Conservation (phyloP, 2,113 vertebrate genomes). For the Elanus axillaris region DNA sequence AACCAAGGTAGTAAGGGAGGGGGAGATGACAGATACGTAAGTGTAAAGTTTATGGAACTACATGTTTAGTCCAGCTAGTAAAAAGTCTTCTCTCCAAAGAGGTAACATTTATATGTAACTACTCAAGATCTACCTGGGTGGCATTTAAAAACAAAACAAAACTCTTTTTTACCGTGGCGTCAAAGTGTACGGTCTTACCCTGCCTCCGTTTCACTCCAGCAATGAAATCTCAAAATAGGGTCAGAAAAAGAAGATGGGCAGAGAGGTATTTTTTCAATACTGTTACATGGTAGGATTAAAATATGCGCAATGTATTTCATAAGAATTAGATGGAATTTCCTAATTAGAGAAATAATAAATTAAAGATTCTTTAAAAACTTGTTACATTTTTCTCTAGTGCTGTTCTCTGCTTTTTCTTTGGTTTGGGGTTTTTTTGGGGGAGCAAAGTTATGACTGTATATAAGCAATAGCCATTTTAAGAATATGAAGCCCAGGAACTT, state of each 20-base stretch:
- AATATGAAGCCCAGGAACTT: neutral
- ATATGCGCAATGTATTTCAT: neutral
- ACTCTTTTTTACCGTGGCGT: neutral
- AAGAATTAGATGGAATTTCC: neutral
- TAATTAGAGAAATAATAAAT: neutral
- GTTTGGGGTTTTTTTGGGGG: neutral
- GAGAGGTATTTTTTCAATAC: neutral
- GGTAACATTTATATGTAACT: neutral
- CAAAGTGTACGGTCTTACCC: neutral
- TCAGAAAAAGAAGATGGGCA: neutral
- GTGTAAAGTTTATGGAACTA: neutral
- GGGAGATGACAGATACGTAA: accelerated
- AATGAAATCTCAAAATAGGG: neutral
- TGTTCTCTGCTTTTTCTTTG: neutral
- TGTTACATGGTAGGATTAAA: neutral
- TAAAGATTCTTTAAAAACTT: neutral
- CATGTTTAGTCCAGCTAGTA: neutral
- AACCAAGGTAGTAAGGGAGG: too few relatives aligned
- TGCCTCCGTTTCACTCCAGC: neutral
- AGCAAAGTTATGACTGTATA: neutral
- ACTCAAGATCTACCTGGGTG: neutral
- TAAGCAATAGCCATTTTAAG: neutral
- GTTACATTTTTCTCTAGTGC: neutral
- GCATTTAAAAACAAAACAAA: neutral
- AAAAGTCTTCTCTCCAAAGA: neutral